Base-by-base conservation (phyloP, 2,888 invertebrate genomes). In the Drosophila antonietae region DNA sequence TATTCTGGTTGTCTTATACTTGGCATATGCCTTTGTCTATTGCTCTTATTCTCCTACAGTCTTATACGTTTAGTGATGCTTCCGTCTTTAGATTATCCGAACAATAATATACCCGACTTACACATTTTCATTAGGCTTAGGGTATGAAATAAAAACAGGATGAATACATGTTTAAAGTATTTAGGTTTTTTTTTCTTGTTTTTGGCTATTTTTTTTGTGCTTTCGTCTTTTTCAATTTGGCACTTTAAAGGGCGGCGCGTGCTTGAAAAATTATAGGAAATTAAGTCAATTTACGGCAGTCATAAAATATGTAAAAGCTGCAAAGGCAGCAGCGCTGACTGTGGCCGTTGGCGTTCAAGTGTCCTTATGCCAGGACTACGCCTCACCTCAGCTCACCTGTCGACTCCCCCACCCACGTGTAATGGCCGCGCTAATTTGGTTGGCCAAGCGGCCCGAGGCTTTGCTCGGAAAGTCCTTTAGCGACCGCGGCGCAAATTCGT, bases 221-320 rank as follows among this genome's bases (percentile, higher is more conserved):
- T 77, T 23, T 23, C 23, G 53, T 14, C 68, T 31, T 72, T 84
- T 78, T 80, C 79, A 87, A 80, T 80, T 85, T 85, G 71, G 33
- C 39, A 63, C 73, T 76, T 85, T 87, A 83, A 86, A 88, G 81
- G 81, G 64, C 46, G 63, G 28, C 49, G 59, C 57, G 61, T 51
- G 60, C 75, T 57, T 37, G 28, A 51, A 80, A 80, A 87, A 89
- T 87, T 87, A 85, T 75, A 74, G 75, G 41, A 78, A 90, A 88
- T 90, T 88, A 87, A 88, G 80, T 87, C 80, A 87, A 90, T 90
- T 90, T 88, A 75, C 74, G 66, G 72, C 65, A 70, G 77, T 23
- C 80, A 86, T 86, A 51, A 90, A 88, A 90, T 86, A 90, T 88
- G 88, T 74, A 90, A 75, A 57, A 76, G 70, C 71, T 64, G 15